Evolutionary conservation across 2,797 vertebrate species (phyloP).

Genomic region (Phaenicophaeus curvirostris): DNA sequence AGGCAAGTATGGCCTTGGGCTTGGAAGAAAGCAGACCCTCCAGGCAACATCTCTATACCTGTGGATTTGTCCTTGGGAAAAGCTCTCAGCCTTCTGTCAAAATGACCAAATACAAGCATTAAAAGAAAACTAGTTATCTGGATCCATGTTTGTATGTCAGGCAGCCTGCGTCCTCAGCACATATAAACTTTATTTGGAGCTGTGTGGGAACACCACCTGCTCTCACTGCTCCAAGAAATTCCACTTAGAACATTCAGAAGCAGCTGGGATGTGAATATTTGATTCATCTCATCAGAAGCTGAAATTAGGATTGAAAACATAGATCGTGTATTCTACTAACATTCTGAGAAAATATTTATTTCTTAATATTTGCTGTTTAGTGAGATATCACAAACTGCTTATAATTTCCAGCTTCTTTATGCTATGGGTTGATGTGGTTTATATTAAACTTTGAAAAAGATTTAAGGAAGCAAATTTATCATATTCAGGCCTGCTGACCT

Average conservation of each 20-base stretch:
- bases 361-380: slow-evolving; percentile 63
- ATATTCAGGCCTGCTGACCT: neutral
- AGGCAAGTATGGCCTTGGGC: neutral
- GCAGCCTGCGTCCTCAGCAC: slow-evolving; percentile 33
- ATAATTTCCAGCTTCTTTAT: slow-evolving; percentile 60
- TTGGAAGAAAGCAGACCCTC: neutral
- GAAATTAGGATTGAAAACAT: slow-evolving; percentile 70
- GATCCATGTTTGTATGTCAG: slow-evolving; percentile 44
- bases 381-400: slow-evolving; percentile 51
- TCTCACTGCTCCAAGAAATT: slow-evolving; percentile 63
- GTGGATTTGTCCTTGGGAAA: neutral
- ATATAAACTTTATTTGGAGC: slow-evolving; percentile 63
- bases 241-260: slow-evolving; percentile 68
- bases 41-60: neutral
- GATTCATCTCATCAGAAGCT: slow-evolving; percentile 71
- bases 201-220: slow-evolving; percentile 71
- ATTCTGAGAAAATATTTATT: slow-evolving; percentile 70
- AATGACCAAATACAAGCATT: neutral
- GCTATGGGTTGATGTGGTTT: neutral
- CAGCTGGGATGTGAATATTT: slow-evolving; percentile 76
- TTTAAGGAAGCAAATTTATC: neutral
- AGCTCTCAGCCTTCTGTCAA: neutral
- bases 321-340: slow-evolving; percentile 57
- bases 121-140: neutral
- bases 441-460: slow-evolving; percentile 12